phyloP scores from a whole-genome alignment of 2,113 vertebrate species.

The Corythoichthys haematopterus region DNA sequence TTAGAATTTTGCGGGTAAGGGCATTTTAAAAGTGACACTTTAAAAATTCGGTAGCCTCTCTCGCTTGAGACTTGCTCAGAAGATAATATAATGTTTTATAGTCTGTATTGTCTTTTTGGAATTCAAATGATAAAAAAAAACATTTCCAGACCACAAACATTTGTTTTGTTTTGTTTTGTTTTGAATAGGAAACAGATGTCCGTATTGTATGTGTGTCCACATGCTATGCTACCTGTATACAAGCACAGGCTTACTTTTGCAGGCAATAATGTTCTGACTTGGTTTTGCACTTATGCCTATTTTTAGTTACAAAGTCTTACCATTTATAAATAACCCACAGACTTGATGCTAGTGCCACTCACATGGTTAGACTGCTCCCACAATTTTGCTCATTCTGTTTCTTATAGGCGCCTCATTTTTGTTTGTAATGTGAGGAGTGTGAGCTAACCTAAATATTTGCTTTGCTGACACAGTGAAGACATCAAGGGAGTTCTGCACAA shows the following conservation, averaged over 20 bases:
- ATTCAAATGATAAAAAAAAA: neutral
- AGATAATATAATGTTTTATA: neutral
- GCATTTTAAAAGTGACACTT: neutral
- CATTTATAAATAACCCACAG: conserved; percentile 48
- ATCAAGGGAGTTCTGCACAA: neutral
- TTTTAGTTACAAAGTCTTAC: conserved; percentile 45
- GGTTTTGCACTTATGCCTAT: conserved; percentile 39
- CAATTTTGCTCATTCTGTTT: neutral
- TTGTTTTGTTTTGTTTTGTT: neutral
- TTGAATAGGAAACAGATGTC: conserved; percentile 22
- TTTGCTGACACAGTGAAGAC: neutral
- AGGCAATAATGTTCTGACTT: conserved; percentile 5
- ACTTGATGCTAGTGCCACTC: conserved; percentile 17
- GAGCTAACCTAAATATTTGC: neutral
- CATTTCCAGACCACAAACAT: conserved; percentile 9
- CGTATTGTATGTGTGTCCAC: neutral
- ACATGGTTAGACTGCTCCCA: neutral
- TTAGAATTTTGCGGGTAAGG: conserved; percentile 12
- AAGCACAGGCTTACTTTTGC: neutral
- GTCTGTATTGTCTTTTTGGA: neutral
- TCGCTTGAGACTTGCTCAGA: neutral
- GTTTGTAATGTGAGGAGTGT: neutral
- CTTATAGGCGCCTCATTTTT: neutral
- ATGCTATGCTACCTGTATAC: neutral
- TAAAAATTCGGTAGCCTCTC: neutral